Base-by-base conservation (phyloP, 2,888 invertebrate species). In the Hylaea fasciaria region DNA sequence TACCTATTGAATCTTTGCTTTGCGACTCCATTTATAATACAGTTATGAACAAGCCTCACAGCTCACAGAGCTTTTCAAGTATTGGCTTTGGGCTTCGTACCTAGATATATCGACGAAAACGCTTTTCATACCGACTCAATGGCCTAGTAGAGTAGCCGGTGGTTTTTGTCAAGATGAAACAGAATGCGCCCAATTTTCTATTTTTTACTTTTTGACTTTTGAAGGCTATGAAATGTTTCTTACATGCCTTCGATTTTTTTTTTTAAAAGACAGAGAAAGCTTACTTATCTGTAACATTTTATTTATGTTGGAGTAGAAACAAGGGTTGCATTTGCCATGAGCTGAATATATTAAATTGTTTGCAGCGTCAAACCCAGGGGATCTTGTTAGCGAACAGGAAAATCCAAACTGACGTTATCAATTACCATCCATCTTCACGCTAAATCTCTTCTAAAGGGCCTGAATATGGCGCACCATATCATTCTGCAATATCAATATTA, bases 1-100 rank as follows among this genome's bases (percentile, higher is more conserved):
- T 62, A 65, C 64, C 71, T 66, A 69, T 73, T 66, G 61, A 70
- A 66, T 69, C 58, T 47, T 62, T 39, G 35, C 45, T 60, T 72
- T 58, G 57, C 60, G 46, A 54, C 57, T 62, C 53, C 58, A 59
- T 53, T 62, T 64, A 65, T 57, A 53, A 64, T 59, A 64, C 50
- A 17, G 16, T 54, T 48, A 13, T 22, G 12, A 37, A 51, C 50
- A 51, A 22, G 39, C 4, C 32, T 9, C 17, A 41, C 16, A 29
- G 29, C 32, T 9, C 17, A 41, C 16, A 29, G 29, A 13, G 29
- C 13, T 28, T 29, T 45, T 1, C 29, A 45, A 29, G 13, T 45
- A n/a, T 45, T 45, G 7, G 16, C 35, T 16, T 10, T 12, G 22
- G 28, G 22, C 22, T 22, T 3, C 5, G 22, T 22, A 22, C 22